phyloP scores from a whole-genome alignment of 2,113 vertebrate species.

The Bucco capensis region DNA sequence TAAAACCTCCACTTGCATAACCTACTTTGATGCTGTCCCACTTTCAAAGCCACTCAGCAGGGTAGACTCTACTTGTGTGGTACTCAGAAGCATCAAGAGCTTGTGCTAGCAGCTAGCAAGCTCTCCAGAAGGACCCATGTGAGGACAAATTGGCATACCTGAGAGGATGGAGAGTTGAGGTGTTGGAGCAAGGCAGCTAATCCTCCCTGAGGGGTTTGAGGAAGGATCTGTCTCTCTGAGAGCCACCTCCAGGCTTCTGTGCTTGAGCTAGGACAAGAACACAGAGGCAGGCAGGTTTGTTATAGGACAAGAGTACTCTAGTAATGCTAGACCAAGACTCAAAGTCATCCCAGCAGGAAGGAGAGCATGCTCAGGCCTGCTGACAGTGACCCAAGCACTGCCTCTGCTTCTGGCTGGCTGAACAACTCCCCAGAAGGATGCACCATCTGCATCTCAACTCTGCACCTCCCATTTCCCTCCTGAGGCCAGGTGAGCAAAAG shows the following conservation, averaged over 20 bases:
- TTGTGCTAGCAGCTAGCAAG: not conserved
- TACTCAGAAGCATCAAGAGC: not conserved
- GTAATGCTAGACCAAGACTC: not conserved
- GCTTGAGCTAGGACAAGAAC: constrained; percentile 24
- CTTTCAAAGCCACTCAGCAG: not conserved
- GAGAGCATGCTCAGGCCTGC: not conserved
- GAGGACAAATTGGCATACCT: constrained; percentile 29
- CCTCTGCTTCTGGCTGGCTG: not conserved
- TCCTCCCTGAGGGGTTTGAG: constrained; percentile 5
- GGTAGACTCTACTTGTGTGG: no score
- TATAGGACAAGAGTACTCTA: not conserved
- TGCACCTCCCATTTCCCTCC: not conserved
- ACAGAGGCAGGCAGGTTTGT: not conserved
- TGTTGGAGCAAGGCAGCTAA: constrained; percentile 36
- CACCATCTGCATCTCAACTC: not conserved
- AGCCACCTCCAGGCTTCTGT: not conserved
- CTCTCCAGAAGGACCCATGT: not conserved
- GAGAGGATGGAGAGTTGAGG: constrained; percentile 54
- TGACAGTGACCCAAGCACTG: not conserved
- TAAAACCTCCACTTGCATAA: accelerated
- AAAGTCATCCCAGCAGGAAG: not conserved
- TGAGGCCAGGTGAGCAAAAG: not conserved
- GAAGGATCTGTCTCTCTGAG: not conserved
- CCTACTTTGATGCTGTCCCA: not conserved
- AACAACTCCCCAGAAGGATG: not conserved